Evolutionary conservation across 30 jellyfish, hydroid and myxozoan species (phyloP).

Genomic region (Aurelia sp.): DNA sequence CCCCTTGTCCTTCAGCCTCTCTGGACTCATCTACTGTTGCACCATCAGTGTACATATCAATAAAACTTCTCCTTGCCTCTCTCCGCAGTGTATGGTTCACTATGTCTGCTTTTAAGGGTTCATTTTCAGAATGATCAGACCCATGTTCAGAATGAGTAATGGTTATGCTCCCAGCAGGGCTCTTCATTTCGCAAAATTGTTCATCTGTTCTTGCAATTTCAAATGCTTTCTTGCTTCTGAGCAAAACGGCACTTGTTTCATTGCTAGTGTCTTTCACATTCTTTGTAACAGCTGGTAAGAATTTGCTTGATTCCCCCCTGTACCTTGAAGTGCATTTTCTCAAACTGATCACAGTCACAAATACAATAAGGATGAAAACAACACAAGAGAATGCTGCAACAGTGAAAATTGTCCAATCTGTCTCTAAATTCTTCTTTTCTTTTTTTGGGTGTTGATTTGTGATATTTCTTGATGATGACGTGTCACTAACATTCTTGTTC

Average conservation of each 20-base stretch:
- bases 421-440: constrained; percentile 14
- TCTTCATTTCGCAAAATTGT: constrained; percentile 25
- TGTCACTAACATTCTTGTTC: not conserved
- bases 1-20: not conserved
- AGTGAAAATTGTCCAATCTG: constrained; percentile 73
- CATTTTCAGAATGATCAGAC: constrained; percentile 27
- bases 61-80: constrained; percentile 23
- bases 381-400: constrained; percentile 74
- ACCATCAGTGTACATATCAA: constrained; percentile 57
- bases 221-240: constrained; percentile 28
- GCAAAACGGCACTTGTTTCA: not conserved
- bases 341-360: constrained; percentile 54
- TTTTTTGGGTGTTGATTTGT: constrained; percentile 1
- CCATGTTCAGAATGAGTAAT: constrained; percentile 5
- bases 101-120: constrained; percentile 54
- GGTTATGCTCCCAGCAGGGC: constrained; percentile 61
- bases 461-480: not conserved
- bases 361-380: constrained; percentile 53
- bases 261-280: not conserved
- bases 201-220: not conserved
- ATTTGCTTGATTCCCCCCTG: constrained; percentile 22
- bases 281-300: constrained; percentile 34
- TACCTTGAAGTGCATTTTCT: constrained; percentile 43
- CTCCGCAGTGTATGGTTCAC: constrained; percentile 34
- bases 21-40: not conserved